Evolutionary conservation across 2,113 vertebrate genomes (phyloP).

Genomic region (Electrona antarctica): DNA sequence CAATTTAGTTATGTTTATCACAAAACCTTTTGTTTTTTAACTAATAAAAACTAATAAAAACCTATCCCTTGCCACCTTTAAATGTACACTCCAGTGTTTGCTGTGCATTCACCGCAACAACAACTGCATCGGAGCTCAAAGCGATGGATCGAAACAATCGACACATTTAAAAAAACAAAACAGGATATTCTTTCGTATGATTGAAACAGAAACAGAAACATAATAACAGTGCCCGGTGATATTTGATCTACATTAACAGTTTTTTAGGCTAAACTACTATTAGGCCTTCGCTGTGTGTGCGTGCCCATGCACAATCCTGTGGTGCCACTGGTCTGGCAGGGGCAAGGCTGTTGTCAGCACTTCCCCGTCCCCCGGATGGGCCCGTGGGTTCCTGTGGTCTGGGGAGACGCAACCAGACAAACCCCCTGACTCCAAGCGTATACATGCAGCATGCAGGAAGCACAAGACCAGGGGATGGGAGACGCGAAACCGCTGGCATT

Average conservation of each 20-base stretch:
- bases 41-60: too few species aligned
- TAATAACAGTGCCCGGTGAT: constrained; percentile 6
- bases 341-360: constrained; percentile 61
- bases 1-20: too few species aligned
- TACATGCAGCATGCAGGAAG: not conserved
- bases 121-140: too few species aligned
- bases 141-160: too few species aligned
- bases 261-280: constrained; percentile 46
- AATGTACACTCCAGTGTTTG: too few species aligned
- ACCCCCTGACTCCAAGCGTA: constrained; percentile 39
- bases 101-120: too few species aligned
- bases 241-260: constrained; percentile 43
- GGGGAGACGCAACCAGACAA: constrained; percentile 35
- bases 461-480: not conserved
- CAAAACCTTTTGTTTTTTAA: too few species aligned
- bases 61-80: too few species aligned
- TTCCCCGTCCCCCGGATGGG: constrained; percentile 26
- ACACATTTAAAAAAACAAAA: too few species aligned
- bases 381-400: constrained; percentile 50
- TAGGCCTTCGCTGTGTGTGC: constrained; percentile 32
- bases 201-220: constrained; percentile 22
- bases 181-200: constrained; percentile 2
- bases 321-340: constrained; percentile 58
- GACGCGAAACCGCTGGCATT: constrained; percentile 11
- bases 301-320: constrained; percentile 66